Base-by-base conservation (phyloP, 2,888 invertebrate genomes). In the Sipha maydis region DNA sequence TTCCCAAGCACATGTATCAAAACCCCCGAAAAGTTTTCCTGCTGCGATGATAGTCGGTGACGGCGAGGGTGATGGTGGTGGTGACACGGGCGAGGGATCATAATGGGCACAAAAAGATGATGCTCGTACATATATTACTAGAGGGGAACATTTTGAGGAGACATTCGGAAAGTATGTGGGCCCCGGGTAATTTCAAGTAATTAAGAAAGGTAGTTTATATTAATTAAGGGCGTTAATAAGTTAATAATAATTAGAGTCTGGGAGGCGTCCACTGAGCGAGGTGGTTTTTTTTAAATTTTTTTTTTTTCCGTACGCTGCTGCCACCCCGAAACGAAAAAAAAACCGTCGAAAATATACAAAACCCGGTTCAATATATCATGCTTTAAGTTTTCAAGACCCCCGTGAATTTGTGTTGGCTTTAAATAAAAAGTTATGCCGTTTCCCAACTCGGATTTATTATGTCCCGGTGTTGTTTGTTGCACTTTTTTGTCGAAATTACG, bases 121-220 rank as follows among this genome's bases (percentile, higher is more conserved):
- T 71, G 34, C 69, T 34, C 56, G 79, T 56, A 80, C 80, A 79
- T 79, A 79, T 71, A 86, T 86, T 86, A 86, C 25, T 56, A 31
- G 54, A 17, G 56, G 25, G 75, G 71, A 73, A 80, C 80, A 75
- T 86, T 79, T 71, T 56, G 86, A 86, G 73, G 86, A 86, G 86
- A 86, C 86, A 86, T 80, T 86, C 56, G 80, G 17, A 86, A 80
- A 80, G 86, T 86, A 73, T 86, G 86, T 80, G 79, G 86, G 80
- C 48, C 56, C 90, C 89, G 89, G 90, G 89, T 90, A 90, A 90
- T 90, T 90, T 90, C 90, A 90, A 90, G 90, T 90, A 90, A 90
- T 90, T 90, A 90, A 90, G 90, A 90, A 90, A 90, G 90, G 90
- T 90, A 90, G 90, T 90, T 90, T 90, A 90, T 90, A 90, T 90